Conservation (phyloP, 2,888 invertebrate genomes). For the Mamestra brassicae region DNA sequence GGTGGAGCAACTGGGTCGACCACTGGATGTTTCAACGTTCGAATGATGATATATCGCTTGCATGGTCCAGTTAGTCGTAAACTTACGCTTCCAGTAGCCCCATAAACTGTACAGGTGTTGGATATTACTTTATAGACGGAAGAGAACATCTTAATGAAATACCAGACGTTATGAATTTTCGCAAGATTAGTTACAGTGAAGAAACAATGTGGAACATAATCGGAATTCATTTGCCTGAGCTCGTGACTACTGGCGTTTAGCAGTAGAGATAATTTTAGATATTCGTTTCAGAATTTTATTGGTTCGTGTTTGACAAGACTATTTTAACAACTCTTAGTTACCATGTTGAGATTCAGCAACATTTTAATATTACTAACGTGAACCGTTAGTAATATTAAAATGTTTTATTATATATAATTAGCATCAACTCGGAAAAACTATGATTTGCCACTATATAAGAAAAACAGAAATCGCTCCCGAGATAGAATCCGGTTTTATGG, state of each 20-base stretch:
- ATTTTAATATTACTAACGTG: not conserved
- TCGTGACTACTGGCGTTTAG: slow-evolving; percentile 29
- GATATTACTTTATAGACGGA: slow-evolving; percentile 30
- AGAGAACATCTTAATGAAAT: slow-evolving; percentile 13
- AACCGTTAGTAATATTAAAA: no score
- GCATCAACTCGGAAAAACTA: not conserved
- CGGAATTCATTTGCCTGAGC: slow-evolving; percentile 31
- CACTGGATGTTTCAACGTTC: slow-evolving; percentile 67
- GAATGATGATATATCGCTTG: slow-evolving; percentile 64
- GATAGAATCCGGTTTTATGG: slow-evolving; percentile 20
- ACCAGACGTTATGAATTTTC: slow-evolving; percentile 36
- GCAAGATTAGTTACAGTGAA: slow-evolving; percentile 22
- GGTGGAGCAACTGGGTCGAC: slow-evolving; percentile 72
- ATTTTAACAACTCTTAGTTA: not conserved
- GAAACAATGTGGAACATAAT: slow-evolving; percentile 36
- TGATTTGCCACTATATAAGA: not conserved
- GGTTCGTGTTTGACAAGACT: not conserved
- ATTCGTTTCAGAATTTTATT: slow-evolving; percentile 23
- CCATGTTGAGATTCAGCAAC: not conserved
- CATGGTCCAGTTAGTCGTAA: slow-evolving; percentile 60
- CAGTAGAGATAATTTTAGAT: slow-evolving; percentile 46
- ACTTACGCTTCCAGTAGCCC: slow-evolving; percentile 28
- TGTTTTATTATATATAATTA: no score
- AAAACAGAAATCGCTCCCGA: not conserved
- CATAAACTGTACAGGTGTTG: slow-evolving; percentile 46